Evolutionary conservation across 1,140 invertebrate species (phyloP).

Genomic region (Drosophila lacteicornis): DNA sequence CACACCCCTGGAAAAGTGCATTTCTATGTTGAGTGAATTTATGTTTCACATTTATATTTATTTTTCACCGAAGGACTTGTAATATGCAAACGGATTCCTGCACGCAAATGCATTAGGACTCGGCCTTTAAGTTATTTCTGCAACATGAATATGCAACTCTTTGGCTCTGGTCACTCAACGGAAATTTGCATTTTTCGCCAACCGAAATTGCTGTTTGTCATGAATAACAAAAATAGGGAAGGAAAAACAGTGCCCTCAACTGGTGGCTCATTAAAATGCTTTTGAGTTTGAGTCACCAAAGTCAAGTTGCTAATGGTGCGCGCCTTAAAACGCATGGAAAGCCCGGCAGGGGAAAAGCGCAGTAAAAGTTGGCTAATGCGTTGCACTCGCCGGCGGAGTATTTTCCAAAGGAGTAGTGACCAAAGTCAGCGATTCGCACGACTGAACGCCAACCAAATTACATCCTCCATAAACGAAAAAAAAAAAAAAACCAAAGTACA

Average conservation of each 20-base stretch:
- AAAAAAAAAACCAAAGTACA: not conserved
- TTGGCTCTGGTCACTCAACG: slow-evolving; percentile 37
- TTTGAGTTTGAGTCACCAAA: slow-evolving; percentile 53
- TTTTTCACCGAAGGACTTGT: slow-evolving; percentile 15
- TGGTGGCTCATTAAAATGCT: slow-evolving; percentile 72
- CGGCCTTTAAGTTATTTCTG: slow-evolving; percentile 35
- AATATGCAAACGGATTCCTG: slow-evolving; percentile 62
- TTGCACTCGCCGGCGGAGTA: slow-evolving; percentile 51
- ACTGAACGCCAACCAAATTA: slow-evolving; percentile 65
- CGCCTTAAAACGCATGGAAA: slow-evolving; percentile 46
- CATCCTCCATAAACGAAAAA: slow-evolving; percentile 51
- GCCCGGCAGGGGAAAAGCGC: not conserved
- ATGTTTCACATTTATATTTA: slow-evolving; percentile 38
- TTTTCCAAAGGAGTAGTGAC: slow-evolving; percentile 43
- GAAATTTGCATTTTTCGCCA: slow-evolving; percentile 63
- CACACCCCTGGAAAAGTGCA: slow-evolving; percentile 44
- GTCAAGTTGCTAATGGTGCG: slow-evolving; percentile 63
- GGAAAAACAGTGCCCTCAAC: slow-evolving; percentile 15
- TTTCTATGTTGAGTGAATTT: slow-evolving; percentile 52
- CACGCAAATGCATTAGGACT: slow-evolving; percentile 63
- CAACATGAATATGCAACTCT: slow-evolving; percentile 67
- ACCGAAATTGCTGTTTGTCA: slow-evolving; percentile 53
- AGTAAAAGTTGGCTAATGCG: slow-evolving; percentile 58
- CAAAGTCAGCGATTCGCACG: slow-evolving; percentile 53
- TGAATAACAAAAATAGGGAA: slow-evolving; percentile 11